Base-by-base conservation (phyloP, 2,113 vertebrate species). In the Atrichornis clamosus region DNA sequence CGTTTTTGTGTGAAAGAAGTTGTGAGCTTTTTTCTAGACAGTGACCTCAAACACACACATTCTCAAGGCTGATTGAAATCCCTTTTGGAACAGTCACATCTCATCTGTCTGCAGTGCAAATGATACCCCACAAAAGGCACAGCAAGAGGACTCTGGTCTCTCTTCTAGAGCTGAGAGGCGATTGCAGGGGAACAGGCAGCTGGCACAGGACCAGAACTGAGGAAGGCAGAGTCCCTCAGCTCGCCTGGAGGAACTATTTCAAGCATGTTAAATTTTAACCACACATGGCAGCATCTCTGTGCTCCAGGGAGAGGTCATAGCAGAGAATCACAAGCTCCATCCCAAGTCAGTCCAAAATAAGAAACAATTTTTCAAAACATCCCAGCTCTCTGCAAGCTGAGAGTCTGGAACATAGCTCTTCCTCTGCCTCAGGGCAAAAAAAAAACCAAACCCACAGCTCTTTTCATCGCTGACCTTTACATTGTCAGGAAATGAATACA, bases 11-110 rank as follows among this genome's bases (percentile, higher is more conserved):
- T 16, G 35, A 81, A 74, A 18, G 33, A 69, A 59, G 32, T 27
- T 24, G 11, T 0, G 52, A 74, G 42, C 9, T 83, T 65, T 67
- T 50, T 55, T 17, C 21, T 3, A 12, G 41, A 65, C 58, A 64
- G 84, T 17, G 77, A 62, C 63, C 42, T 53, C 63, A 35, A 11
- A 69, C 41, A 23, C 0, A 0, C 35, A 17, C 3, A 0, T 52
- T 52, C 32, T 39, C 0, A 0, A 47, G 26, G 68, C 24, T 42
- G 15, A 37, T 0, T 0, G 0, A 55, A 0, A 2, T 27, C 47
- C 37, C 41, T 72, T 69, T 74, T 27, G 89, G 68, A 79, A 27
- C 32, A 37, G 69, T 27, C 8, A 4, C 46, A 39, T 22, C 80
- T 52, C 81, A 19, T 46, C 56, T 41, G 32, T 21, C 69, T 1